A percentile compares a stretch with the other conserved stretches of the same genome.
These are phyloP conservation scores for Archegozetes longisetosus DNA, from an alignment of 1,140 invertebrate species.

Conservation along the genomic window DNA sequence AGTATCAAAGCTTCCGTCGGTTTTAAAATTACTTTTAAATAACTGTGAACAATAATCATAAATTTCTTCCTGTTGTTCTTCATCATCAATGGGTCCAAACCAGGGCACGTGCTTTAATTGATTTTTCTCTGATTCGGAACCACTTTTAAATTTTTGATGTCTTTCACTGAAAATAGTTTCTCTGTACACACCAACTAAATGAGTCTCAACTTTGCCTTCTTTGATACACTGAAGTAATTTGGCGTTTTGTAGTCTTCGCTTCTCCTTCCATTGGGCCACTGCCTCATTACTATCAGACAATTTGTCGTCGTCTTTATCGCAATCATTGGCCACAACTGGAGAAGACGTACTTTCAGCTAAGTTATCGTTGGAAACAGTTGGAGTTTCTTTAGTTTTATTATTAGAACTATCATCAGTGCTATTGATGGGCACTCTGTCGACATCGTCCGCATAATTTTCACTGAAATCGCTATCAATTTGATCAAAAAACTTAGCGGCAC, in stretches of 20 bases:
- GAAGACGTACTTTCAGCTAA: not conserved
- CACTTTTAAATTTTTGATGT: conserved; percentile 9
- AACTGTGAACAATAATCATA: conserved; percentile 17
- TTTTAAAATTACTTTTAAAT: conserved; percentile 14
- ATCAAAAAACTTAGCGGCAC: conserved; percentile 8
- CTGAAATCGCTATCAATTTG: not conserved
- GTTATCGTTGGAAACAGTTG: not conserved
- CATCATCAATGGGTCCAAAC: conserved; percentile 18
- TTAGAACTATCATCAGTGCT: not conserved
- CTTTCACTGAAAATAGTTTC: conserved; percentile 7
- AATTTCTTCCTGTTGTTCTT: conserved; percentile 17
- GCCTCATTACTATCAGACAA: not conserved
- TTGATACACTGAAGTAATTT: conserved; percentile 12
- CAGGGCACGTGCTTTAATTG: conserved; percentile 4
- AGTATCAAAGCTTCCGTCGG: conserved; percentile 5
- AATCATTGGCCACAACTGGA: not conserved
- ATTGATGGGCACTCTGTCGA: not conserved
- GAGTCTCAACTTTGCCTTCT: conserved; percentile 2
- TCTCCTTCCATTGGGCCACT: not conserved
- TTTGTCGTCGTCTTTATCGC: not conserved
- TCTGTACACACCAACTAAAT: conserved; percentile 10
- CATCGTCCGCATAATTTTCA: not conserved
- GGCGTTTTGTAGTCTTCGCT: not conserved
- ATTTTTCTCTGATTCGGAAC: conserved; percentile 2
- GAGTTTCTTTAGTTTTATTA: not conserved